phyloP scores from a whole-genome alignment of 2,113 vertebrate species.

The Phylloscopus trochiloides region DNA sequence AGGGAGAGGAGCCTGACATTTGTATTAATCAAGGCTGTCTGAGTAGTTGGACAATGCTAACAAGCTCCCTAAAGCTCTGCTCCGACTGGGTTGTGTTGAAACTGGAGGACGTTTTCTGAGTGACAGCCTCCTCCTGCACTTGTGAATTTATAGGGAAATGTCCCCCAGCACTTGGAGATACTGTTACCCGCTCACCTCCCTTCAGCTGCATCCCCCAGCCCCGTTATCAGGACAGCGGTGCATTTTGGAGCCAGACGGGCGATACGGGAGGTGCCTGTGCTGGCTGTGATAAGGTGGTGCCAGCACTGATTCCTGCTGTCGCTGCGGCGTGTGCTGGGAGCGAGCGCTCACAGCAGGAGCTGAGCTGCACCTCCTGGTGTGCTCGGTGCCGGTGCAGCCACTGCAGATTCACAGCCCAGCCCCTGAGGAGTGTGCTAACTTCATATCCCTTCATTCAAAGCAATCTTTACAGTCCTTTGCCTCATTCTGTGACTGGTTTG shows the following conservation, averaged over 20 bases:
- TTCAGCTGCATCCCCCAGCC: background rate
- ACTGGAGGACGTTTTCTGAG: background rate
- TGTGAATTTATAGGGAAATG: background rate
- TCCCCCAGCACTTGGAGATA: background rate
- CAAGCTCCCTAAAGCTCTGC: background rate
- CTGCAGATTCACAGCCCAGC: background rate
- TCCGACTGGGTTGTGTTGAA: background rate
- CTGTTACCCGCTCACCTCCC: background rate
- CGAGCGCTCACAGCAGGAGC: background rate
- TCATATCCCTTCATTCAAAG: background rate
- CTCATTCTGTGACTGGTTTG: background rate
- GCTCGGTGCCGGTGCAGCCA: fast-evolving
- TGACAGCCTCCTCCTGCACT: background rate
- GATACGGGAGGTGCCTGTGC: background rate
- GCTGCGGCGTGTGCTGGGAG: background rate
- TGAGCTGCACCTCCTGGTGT: background rate
- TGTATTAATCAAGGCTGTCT: background rate
- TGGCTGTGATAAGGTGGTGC: background rate
- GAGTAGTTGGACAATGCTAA: background rate
- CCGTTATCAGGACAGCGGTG: background rate
- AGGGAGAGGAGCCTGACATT: background rate
- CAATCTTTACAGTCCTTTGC: background rate
- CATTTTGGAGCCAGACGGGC: background rate
- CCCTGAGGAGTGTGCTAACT: background rate
- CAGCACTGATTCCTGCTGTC: background rate